Evolutionary conservation across 2,797 vertebrate species (phyloP), one percentile per base, ranked within the genome.

Genomic region (Avahi laniger): DNA sequence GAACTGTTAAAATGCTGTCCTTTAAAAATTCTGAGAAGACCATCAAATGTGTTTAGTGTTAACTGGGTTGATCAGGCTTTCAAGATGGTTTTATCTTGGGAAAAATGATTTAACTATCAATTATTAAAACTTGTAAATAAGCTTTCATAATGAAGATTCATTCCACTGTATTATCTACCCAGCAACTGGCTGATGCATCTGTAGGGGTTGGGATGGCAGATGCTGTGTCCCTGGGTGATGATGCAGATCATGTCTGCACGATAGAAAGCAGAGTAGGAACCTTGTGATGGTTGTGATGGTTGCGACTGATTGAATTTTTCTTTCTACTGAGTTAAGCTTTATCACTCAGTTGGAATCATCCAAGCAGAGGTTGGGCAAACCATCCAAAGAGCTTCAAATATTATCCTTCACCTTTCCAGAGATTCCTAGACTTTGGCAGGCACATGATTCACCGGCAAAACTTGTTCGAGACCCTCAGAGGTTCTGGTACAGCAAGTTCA

Each of bases 331-430:
- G 75, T 52, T 73, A 79, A 13, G 6, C 52, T 86, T 95, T 94
- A n/a, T 85, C 46, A 46, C 73, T 96, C 41, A 79, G 46, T 92
- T 89, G 86, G 59, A 65, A 80, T 80, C 46, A 83, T 89, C 83
- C 41, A 80, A 70, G 43, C 41, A 78, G 82, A 96, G 57, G 35
- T 59, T 85, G 3, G 24, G 26, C 17, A 61, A 89, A 70, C 86
- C 38, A 69, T 81, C 65, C 35, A 41, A 46, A 61, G 38, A 63
- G 12, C 41, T 75, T 61, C 24, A 33, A 9, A 43, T 24, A 46
- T 9, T 12, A 4, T 59, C 54, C 79, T 87, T 93, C 9, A 48
- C 82, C 57, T 91, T 93, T 86, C 43, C 33, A 48, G 73, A 38
- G 26, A 14, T 46, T 79, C 63, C 86, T 73, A 38, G 59, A 84